A percentile compares a stretch with the other conserved stretches of the same genome.
Evolutionary conservation across 2,797 vertebrate genomes (phyloP).

Genomic region (Chrosomus eos): DNA sequence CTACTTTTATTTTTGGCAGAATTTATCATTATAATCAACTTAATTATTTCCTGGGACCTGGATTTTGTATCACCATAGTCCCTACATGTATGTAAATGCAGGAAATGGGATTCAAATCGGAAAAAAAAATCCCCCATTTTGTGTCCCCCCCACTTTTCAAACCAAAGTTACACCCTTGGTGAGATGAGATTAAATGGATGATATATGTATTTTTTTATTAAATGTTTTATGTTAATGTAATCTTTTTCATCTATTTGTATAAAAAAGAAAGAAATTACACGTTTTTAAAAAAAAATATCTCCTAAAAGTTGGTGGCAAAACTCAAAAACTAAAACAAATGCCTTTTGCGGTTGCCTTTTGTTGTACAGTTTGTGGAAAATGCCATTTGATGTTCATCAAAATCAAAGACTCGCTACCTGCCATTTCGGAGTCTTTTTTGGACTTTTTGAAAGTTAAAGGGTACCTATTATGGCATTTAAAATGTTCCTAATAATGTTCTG

Average conservation of each 20-base stretch:
- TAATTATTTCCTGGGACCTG: too few species aligned
- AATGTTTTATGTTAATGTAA: not conserved
- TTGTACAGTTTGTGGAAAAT: not conserved
- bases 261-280: not conserved
- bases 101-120: too few species aligned
- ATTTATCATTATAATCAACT: too few species aligned
- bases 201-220: not conserved
- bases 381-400: not conserved
- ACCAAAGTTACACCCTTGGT: too few species aligned
- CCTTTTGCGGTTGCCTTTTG: not conserved
- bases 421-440: not conserved
- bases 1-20: too few species aligned
- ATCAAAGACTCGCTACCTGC: not conserved
- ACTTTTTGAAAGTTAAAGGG: not conserved
- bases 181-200: constrained; percentile 90
- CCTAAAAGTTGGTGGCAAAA: not conserved
- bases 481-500: too few species aligned
- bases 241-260: not conserved
- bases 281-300: not conserved
- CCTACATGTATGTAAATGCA: too few species aligned
- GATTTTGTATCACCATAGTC: too few species aligned
- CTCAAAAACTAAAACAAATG: too few species aligned
- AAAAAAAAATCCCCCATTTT: too few species aligned
- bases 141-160: too few species aligned
- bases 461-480: too few species aligned